Evolutionary conservation across 2,888 invertebrate genomes (phyloP), one percentile per base, ranked within the genome.

Genomic region (Onchidella celtica): DNA sequence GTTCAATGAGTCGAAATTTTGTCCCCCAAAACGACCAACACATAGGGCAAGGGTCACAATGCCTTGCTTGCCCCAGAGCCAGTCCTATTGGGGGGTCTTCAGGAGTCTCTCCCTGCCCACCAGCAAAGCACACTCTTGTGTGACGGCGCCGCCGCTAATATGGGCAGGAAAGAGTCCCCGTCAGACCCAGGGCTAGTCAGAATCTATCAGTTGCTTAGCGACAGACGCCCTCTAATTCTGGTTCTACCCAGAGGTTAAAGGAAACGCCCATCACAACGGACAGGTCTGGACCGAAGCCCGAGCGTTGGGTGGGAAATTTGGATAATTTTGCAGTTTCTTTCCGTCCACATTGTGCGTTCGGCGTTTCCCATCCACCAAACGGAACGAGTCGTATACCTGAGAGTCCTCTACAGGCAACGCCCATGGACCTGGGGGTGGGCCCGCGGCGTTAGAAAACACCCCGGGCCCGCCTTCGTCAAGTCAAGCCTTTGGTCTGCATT

Each of bases 101-200:
- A 24, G 70, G 27, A 24, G 47, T 3, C 34, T 17, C 24, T 4
- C 72, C 55, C 29, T 27, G 34, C 63, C 65, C 72, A 63, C 1
- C 79, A 47, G 72, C 79, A 32, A 47, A 72, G 79, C 79, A 79
- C 79, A 79, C 79, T 72, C 9, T 34, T 36, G 79, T 79, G 79
- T 79, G 79, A 79, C 24, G 78, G 78, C 78, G 78, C 78, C 61
- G 78, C 78, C 78, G 78, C 78, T 78, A 70, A 38, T 38, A 0
- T 61, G 70, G 40, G 59, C 34, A 61, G 57, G n/a, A 24, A 17
- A 36, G 57, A 29, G 61, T 1, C 57, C 47, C 61, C 78, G 6
- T 38, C 70, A 21, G 70, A 68, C 59, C 73, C 75, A 57, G 69
- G 78, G 61, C 78, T 70, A 57, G 70, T 55, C 61, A 36, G 29